Evolutionary conservation across 2,113 vertebrate species (phyloP).

Genomic region (Grus americana): DNA sequence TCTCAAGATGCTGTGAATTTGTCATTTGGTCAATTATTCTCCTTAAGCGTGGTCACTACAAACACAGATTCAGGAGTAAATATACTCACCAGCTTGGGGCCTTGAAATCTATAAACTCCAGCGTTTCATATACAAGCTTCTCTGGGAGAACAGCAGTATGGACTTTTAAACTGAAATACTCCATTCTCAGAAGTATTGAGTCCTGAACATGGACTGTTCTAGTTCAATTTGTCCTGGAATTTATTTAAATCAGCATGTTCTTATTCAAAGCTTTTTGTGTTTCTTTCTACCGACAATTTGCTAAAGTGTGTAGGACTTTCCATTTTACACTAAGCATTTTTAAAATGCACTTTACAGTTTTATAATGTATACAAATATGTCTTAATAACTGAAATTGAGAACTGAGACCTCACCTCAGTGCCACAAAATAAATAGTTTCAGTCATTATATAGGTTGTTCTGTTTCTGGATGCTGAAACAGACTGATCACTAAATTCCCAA

Average conservation of each 20-base stretch:
- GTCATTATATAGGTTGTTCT: background rate
- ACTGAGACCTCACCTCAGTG: background rate
- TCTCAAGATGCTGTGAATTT: background rate
- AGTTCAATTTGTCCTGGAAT: background rate
- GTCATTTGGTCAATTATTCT: background rate
- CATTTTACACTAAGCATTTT: background rate
- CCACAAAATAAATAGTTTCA: background rate
- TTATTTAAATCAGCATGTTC: background rate
- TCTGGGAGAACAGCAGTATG: background rate
- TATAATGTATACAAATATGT: background rate
- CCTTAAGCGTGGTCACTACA: background rate
- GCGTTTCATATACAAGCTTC: background rate
- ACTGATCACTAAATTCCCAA: background rate
- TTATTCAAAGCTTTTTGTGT: background rate
- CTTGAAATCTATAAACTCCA: background rate
- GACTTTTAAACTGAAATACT: background rate
- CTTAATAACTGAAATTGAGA: background rate
- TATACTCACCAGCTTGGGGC: background rate
- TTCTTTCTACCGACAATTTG: background rate
- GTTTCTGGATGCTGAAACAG: constrained; percentile 27
- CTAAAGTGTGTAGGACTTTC: background rate
- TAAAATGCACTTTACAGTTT: background rate
- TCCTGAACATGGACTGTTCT: background rate
- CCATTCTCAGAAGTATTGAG: background rate
- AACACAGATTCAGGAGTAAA: background rate